Evolutionary conservation across 2,888 invertebrate species (phyloP).

Genomic region (Brachyptera risi): DNA sequence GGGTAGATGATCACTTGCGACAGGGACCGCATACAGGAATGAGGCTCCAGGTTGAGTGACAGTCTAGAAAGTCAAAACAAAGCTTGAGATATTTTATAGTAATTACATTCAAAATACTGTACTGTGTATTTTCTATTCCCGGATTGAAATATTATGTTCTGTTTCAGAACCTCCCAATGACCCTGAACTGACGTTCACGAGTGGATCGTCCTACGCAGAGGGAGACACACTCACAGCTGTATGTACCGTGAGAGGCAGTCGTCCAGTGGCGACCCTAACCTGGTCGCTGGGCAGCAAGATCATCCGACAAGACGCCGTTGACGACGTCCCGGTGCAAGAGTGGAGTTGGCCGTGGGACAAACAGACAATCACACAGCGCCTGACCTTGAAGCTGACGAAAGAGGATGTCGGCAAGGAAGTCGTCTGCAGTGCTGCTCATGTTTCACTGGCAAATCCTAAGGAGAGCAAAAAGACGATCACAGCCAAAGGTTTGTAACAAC

Average conservation of each 20-base stretch:
- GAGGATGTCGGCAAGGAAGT: neutral
- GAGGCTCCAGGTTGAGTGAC: too few relatives aligned
- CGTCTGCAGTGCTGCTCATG: neutral
- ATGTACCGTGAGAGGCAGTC: neutral
- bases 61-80: too few relatives aligned
- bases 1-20: too few relatives aligned
- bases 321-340: neutral
- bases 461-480: too few relatives aligned
- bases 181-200: too few relatives aligned
- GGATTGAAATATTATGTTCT: too few relatives aligned
- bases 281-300: neutral
- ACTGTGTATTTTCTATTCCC: too few relatives aligned
- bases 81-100: too few relatives aligned
- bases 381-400: neutral
- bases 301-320: neutral
- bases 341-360: neutral
- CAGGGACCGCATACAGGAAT: too few relatives aligned
- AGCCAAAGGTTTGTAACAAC: too few relatives aligned
- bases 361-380: neutral
- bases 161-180: too few relatives aligned
- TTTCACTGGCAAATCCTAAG: neutral
- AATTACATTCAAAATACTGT: too few relatives aligned
- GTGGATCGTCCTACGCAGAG: neutral
- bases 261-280: neutral
- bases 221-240: neutral